phyloP scores from a whole-genome alignment of 2,113 vertebrate species.

The Rallus limicola region DNA sequence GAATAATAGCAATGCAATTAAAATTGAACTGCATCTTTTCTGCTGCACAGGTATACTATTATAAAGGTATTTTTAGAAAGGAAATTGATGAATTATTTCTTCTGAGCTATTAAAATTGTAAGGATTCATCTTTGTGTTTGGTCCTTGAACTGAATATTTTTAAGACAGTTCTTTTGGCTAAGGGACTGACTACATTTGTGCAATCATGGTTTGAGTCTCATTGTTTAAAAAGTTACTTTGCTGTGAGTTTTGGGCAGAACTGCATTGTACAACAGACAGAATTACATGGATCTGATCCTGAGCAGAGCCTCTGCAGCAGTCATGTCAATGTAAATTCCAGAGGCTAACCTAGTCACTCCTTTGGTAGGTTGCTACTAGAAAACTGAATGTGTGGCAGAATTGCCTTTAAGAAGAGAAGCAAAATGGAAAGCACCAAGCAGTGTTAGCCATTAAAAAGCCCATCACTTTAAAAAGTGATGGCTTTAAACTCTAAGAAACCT shows the following conservation, averaged over 20 bases:
- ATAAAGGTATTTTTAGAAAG: neutral
- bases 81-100: neutral
- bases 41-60: neutral
- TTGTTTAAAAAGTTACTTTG: neutral
- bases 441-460: neutral
- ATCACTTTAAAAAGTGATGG: neutral
- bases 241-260: neutral
- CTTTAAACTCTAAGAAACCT: neutral
- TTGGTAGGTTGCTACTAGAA: neutral
- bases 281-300: neutral
- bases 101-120: neutral
- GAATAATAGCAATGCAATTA: neutral
- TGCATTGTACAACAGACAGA: neutral
- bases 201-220: neutral
- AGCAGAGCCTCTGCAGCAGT: neutral
- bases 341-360: neutral
- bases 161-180: neutral
- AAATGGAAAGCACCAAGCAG: neutral
- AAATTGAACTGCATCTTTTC: neutral
- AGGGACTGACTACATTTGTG: neutral
- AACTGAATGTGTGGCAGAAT: neutral
- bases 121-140: neutral
- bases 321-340: neutral
- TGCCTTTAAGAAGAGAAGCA: neutral
- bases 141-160: neutral